Conservation (phyloP, 1,140 invertebrate genomes). For the Drosophila sp. region DNA sequence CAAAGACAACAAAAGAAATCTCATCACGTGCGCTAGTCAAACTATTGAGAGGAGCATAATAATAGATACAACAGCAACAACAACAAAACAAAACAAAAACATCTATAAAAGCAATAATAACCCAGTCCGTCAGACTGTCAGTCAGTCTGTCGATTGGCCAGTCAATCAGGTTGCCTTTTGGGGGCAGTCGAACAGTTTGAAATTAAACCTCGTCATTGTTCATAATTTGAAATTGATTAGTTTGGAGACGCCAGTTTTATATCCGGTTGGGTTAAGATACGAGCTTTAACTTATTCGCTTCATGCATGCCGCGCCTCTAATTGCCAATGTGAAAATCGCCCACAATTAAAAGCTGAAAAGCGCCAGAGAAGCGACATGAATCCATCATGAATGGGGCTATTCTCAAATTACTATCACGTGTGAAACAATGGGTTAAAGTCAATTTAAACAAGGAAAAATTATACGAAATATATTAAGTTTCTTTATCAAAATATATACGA, state of each 20-base stretch:
- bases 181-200: conserved; percentile 26
- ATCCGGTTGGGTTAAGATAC: conserved; percentile 61
- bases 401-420: conserved; percentile 1
- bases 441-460: too few relatives aligned
- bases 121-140: conserved; percentile 17
- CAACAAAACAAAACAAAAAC: background rate
- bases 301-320: conserved; percentile 52
- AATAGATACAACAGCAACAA: conserved; percentile 29
- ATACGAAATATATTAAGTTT: too few relatives aligned
- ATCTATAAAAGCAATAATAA: conserved; percentile 43
- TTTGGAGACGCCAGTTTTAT: conserved; percentile 51
- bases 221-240: conserved; percentile 76
- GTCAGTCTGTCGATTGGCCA: conserved; percentile 17
- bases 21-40: conserved; percentile 57
- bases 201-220: conserved; percentile 56
- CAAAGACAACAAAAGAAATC: conserved; percentile 68
- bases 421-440: too few relatives aligned
- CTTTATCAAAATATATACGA: too few relatives aligned
- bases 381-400: conserved; percentile 31
- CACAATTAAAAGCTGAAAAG: conserved; percentile 68
- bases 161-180: conserved; percentile 34
- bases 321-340: conserved; percentile 56
- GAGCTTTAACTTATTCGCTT: conserved; percentile 23
- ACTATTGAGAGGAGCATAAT: conserved; percentile 25
- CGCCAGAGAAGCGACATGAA: conserved; percentile 25